Base-by-base conservation (phyloP, 2,888 invertebrate genomes). In the Hofmannophila pseudospretella region DNA sequence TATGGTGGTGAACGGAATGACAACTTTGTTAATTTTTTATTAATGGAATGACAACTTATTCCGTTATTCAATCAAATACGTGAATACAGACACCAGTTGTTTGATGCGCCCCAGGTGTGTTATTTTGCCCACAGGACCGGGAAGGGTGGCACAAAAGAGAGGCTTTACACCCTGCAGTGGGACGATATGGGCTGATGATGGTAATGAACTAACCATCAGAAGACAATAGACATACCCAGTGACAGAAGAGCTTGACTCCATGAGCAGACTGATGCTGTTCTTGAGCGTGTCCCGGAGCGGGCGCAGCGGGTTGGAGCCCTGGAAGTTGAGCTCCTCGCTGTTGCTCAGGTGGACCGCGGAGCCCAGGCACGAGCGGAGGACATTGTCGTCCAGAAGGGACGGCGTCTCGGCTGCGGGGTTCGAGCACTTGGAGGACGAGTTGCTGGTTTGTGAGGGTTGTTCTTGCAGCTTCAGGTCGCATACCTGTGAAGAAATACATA, bases 261-360 rank as follows among this genome's bases (percentile, higher is more conserved):
- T 80, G 1, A 86, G 58, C 16, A 86, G 46, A 42, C 73, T 80
- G 44, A 86, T 85, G 40, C 84, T 84, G 39, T 86, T 81, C 54
- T 85, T 85, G 32, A 87, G 49, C 0, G 86, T 68, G 14, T 86
- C 86, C n/a, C 86, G 58, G 4, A 87, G 51, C 0, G 85, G 79
- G 2, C 73, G 58, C 30, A 87, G 51, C 0, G 85, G 86, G 45
- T 85, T 85, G 7, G 46, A 36, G 0, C 82, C 81, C 2, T 62
- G 63, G 11, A 82, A 38, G 51, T 73, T 71, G 11, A 84, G 54
- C 44, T 86, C 85, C 23, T 81, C 80, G 34, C 84, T 85, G 0
- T 73, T 71, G 36, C 75, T 80, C 16, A 86, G 44, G 45, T 82
- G 86, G 1, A 84, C 78, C 42, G 53, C 59, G 14, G 82, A 77